Evolutionary conservation across 2,113 vertebrate species (phyloP).

Genomic region (Manacus vitellinus): DNA sequence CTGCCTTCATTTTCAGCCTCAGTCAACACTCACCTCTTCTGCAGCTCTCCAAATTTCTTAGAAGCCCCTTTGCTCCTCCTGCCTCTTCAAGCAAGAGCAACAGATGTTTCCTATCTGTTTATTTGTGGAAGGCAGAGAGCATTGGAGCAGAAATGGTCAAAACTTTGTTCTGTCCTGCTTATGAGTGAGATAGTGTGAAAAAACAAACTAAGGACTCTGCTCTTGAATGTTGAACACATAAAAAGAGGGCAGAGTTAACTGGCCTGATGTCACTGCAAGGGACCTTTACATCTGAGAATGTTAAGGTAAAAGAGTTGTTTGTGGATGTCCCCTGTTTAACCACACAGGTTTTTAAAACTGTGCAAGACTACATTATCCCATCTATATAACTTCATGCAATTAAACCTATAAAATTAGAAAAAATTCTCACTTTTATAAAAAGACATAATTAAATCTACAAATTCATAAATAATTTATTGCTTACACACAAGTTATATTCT

Average conservation of each 20-base stretch:
- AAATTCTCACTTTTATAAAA: not conserved
- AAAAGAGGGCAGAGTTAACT: not conserved
- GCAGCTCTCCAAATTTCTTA: not conserved
- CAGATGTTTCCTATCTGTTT: not conserved
- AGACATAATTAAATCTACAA: not conserved
- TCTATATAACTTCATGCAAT: not conserved
- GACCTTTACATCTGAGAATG: not conserved
- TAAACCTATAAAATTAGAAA: not conserved
- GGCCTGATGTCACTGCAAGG: not conserved
- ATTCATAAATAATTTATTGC: not conserved
- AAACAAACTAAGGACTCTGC: not conserved
- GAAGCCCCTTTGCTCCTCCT: not conserved
- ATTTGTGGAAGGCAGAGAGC: not conserved
- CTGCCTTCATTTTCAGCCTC: not conserved
- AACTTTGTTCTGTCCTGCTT: not conserved
- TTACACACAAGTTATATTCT: not conserved
- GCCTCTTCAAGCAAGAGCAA: not conserved
- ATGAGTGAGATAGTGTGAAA: not conserved
- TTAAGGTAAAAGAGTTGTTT: not conserved
- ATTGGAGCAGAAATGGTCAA: not conserved
- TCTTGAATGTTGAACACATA: rapidly evolving
- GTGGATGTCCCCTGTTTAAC: not conserved
- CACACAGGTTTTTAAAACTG: not conserved
- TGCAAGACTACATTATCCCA: not conserved
- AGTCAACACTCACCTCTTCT: not conserved